Evolutionary conservation across 2,888 invertebrate genomes (phyloP), one percentile per base, ranked within the genome.

Genomic region (Nomada lathburiana): DNA sequence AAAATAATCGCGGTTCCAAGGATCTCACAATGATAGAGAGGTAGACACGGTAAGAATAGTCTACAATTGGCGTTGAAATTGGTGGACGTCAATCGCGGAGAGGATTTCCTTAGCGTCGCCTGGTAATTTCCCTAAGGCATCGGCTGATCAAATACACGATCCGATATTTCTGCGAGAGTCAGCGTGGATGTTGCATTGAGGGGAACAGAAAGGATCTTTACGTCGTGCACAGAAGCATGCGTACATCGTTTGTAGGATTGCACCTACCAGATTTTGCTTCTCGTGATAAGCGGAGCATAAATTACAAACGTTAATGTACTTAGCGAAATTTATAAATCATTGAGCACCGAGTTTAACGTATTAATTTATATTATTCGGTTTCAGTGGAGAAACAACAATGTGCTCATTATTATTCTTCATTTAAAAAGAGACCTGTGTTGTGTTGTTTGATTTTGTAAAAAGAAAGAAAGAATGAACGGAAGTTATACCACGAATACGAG

Each of bases 121-220:
- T 67, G 67, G 86, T 89, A 87, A 88, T 88, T 88, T 88, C 88
- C 88, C 87, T 82, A 83, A 88, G 87, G 87, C 80, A 87, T 42
- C 64, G 65, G 64, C 68, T 81, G 85, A 85, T 88, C 85, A 83
- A 87, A 88, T 85, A 80, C 77, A 76, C 83, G 80, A 77, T 68
- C 80, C 85, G 88, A 88, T 88, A 82, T 88, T 84, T 88, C 88
- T 69, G 78, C 42, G 20, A 80, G 47, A 20, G 57, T 23, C 57
- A 42, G 69, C 60, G 65, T 57, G 73, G 79, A 76, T 76, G 70
- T 76, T 72, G 73, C 73, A 47, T 60, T 44, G 53, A 65, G 20
- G 26, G 59, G 80, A 67, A 71, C 71, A 79, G 88, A 82, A 84
- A 88, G 79, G 80, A 88, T 88, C 83, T 78, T 76, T 85, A 69